Evolutionary conservation across 64 coral and sea anemone species (phyloP).

Genomic region (Cladopsammia gracilis): DNA sequence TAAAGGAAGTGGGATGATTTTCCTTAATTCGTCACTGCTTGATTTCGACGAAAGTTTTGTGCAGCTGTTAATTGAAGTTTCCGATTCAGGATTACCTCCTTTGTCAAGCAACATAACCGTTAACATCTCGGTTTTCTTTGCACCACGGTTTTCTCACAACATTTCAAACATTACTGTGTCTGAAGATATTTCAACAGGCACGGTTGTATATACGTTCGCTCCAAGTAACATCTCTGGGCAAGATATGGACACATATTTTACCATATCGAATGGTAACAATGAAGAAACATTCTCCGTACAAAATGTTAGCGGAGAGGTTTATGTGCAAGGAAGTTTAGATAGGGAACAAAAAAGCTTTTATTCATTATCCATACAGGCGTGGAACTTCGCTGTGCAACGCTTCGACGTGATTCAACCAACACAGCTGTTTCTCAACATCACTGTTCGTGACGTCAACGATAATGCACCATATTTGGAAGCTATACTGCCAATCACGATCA

Average conservation of each 20-base stretch:
- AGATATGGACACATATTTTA: constrained; percentile 35
- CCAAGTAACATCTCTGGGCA: constrained; percentile 34
- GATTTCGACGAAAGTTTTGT: constrained; percentile 19
- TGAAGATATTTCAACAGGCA: constrained; percentile 36
- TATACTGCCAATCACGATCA: constrained; percentile 38
- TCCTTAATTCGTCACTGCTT: constrained; percentile 50
- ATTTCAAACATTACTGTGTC: background rate
- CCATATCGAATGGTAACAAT: constrained; percentile 24
- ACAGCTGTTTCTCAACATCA: constrained; percentile 55
- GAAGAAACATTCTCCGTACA: constrained; percentile 22
- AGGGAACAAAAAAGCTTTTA: constrained; percentile 44
- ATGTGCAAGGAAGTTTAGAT: constrained; percentile 45
- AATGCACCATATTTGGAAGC: constrained; percentile 45
- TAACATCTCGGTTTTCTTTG: constrained; percentile 59
- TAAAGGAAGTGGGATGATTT: constrained; percentile 37
- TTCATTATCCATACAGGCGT: constrained; percentile 4
- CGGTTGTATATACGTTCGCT: constrained; percentile 20
- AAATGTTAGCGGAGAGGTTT: constrained; percentile 53
- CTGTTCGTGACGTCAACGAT: constrained; percentile 67
- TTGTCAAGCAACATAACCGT: constrained; percentile 49
- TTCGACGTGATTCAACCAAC: constrained; percentile 27
- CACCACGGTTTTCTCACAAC: constrained; percentile 23
- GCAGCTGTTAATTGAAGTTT: constrained; percentile 25
- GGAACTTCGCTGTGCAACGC: constrained; percentile 23
- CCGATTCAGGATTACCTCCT: background rate